Percentiles rank a stretch among this genome's conserved stretches.
phyloP scores from a whole-genome alignment of 2,113 vertebrate species.

The Excalfactoria chinensis region DNA sequence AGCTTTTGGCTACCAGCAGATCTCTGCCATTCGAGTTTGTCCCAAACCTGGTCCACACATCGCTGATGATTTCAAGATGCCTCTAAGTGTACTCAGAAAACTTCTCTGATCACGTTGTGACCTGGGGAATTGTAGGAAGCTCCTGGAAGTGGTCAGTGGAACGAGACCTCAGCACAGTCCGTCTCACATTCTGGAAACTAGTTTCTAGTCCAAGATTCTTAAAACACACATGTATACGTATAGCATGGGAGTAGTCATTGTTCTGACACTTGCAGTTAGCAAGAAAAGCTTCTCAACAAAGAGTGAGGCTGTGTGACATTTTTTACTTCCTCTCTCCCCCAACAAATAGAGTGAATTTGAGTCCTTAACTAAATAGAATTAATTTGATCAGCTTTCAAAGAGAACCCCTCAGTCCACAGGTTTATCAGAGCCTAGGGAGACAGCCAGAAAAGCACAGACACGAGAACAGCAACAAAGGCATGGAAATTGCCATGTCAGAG shows the following conservation, averaged over 20 bases:
- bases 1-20: neutral
- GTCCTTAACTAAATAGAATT: neutral
- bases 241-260: neutral
- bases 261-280: neutral
- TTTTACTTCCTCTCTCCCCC: neutral
- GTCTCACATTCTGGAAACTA: neutral
- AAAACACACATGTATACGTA: neutral
- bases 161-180: neutral
- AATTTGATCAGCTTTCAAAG: neutral
- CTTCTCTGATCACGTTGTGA: neutral
- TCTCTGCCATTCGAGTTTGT: neutral
- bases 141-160: neutral
- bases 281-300: neutral
- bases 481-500: neutral
- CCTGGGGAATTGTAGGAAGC: neutral
- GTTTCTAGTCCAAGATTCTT: neutral
- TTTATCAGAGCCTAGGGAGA: neutral
- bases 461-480: neutral
- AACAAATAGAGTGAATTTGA: neutral
- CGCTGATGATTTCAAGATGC: neutral
- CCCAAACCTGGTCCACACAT: neutral
- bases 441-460: neutral
- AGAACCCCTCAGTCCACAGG: neutral
- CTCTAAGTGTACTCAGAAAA: neutral
- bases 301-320: no score